Conservation (phyloP, 2,113 vertebrate species). For the Antennarius striatus region DNA sequence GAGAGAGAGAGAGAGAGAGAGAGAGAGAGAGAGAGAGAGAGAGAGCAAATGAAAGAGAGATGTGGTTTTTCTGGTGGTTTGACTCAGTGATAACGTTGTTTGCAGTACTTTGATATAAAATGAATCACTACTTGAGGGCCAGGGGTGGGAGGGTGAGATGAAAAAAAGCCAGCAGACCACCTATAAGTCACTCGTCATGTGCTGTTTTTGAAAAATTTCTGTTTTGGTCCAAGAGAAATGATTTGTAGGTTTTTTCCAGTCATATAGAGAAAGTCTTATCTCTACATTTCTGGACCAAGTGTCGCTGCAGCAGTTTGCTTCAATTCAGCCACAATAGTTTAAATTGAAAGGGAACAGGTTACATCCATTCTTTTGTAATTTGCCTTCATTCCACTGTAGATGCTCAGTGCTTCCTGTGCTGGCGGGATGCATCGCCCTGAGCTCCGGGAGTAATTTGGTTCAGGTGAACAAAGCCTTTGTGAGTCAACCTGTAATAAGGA, state of each 20-base stretch:
- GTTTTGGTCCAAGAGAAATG: slow-evolving; percentile 4
- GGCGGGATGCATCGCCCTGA: slow-evolving; percentile 24
- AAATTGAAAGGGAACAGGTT: neutral
- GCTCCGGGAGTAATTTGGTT: slow-evolving; percentile 43
- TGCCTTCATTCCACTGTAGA: slow-evolving; percentile 8
- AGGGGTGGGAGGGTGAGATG: no score
- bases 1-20: neutral
- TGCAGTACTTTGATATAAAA: slow-evolving; percentile 76
- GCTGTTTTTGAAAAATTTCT: slow-evolving; percentile 17
- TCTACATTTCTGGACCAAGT: no score
- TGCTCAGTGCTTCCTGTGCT: slow-evolving; percentile 42
- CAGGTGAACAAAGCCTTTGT: slow-evolving; percentile 62
- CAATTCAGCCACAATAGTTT: neutral
- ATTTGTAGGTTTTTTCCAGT: slow-evolving; percentile 18
- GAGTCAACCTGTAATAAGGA: slow-evolving; percentile 40
- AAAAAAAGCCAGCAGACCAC: slow-evolving; percentile 44
- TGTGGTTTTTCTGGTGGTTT: slow-evolving; percentile 49
- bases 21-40: neutral
- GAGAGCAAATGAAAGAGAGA: slow-evolving; percentile 45
- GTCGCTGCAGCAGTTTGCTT: neutral
- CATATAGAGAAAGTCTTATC: neutral
- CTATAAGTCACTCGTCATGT: slow-evolving; percentile 49
- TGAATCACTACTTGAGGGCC: slow-evolving; percentile 69
- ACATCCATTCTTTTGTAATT: neutral
- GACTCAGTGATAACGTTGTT: slow-evolving; percentile 66